Conservation (phyloP, 2,888 invertebrate species). For the Sphaerophoria rueppellii region DNA sequence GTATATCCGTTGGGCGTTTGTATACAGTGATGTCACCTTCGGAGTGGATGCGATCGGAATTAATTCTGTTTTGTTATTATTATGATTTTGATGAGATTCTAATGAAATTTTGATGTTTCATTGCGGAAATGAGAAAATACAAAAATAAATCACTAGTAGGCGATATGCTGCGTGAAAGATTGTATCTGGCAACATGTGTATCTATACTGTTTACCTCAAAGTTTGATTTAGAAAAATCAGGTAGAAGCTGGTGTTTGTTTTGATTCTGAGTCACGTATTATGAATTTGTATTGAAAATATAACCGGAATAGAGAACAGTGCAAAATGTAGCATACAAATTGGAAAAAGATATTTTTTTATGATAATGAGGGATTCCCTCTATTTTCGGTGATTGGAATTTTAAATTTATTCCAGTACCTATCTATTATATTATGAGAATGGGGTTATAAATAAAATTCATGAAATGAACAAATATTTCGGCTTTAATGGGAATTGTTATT, state of each 20-base stretch:
- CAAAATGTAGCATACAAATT: constrained; percentile 42
- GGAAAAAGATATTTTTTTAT: background rate
- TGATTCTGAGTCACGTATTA: constrained; percentile 58
- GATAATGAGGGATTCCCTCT: constrained; percentile 71
- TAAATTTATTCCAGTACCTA: background rate
- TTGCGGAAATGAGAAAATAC: background rate
- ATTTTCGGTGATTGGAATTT: constrained; percentile 1
- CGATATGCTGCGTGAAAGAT: constrained; percentile 8
- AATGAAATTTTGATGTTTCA: constrained; percentile 61
- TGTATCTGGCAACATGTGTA: constrained; percentile 7
- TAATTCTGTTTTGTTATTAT: background rate
- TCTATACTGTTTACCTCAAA: background rate
- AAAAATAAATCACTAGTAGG: background rate
- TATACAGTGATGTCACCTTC: constrained; percentile 69
- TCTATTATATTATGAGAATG: too few species aligned
- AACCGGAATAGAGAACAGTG: constrained; percentile 26
- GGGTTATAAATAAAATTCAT: too few species aligned
- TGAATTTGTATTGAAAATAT: background rate
- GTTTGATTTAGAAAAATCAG: constrained; percentile 39
- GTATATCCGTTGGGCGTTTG: background rate
- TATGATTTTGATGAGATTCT: constrained; percentile 38
- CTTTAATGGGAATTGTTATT: too few species aligned
- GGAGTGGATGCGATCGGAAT: constrained; percentile 40
- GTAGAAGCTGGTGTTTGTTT: constrained; percentile 47
- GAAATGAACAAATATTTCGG: too few species aligned